Conservation (phyloP, 2,888 invertebrate species). For the Drosophila tanythrix region DNA sequence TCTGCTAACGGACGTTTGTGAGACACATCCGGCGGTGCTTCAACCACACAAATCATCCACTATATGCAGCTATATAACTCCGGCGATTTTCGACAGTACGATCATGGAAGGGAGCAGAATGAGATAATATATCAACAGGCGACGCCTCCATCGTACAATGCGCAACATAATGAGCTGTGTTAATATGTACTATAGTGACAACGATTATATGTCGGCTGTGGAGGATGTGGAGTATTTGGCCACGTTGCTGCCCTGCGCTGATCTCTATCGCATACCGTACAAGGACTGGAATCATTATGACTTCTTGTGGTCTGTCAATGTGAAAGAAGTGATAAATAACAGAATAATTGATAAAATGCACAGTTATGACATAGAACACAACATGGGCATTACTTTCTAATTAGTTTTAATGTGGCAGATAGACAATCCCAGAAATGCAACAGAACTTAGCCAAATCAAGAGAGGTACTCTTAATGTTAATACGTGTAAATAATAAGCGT, state of each 20-base stretch:
- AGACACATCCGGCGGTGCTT: constrained; percentile 89
- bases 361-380: constrained; percentile 67
- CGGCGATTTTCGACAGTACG: constrained; percentile 86
- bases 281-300: constrained; percentile 89
- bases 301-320: constrained; percentile 88
- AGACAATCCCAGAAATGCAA: constrained; percentile 10
- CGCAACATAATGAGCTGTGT: constrained; percentile 87
- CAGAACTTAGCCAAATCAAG: constrained; percentile 37
- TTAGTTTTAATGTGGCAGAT: constrained; percentile 4
- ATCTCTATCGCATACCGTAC: constrained; percentile 85
- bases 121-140: constrained; percentile 86
- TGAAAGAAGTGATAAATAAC: constrained; percentile 87
- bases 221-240: constrained; percentile 86
- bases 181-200: constrained; percentile 88
- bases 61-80: constrained; percentile 88
- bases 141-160: constrained; percentile 87
- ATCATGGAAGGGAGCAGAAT: constrained; percentile 86
- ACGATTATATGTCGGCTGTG: constrained; percentile 87
- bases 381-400: constrained; percentile 49
- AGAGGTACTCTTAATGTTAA: constrained; percentile 34
- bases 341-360: constrained; percentile 76
- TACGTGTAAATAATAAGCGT: constrained; percentile 57
- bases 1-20: constrained; percentile 88
- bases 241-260: constrained; percentile 85
- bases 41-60: constrained; percentile 89